phyloP scores from a whole-genome alignment of 1,140 invertebrate genomes.

The Galleria mellonella region DNA sequence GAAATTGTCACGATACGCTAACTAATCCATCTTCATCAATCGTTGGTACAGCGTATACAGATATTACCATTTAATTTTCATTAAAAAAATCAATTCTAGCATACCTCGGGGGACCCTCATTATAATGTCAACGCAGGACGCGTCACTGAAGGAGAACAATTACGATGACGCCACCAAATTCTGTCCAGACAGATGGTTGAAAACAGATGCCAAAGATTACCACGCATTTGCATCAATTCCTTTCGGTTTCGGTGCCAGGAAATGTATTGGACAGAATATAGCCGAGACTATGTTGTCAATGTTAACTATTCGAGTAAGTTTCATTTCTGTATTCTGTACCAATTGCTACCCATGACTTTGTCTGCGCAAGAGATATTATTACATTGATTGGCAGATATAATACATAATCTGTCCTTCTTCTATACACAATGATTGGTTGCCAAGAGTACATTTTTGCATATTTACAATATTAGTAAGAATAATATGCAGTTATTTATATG shows the following conservation, averaged over 20 bases:
- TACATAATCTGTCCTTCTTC: background rate
- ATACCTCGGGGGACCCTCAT: constrained; percentile 80
- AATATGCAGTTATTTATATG: background rate
- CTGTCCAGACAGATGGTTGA: constrained; percentile 82
- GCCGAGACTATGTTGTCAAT: constrained; percentile 75
- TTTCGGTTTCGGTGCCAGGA: constrained; percentile 76
- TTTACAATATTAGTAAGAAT: background rate
- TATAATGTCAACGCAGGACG: constrained; percentile 81
- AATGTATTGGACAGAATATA: constrained; percentile 76
- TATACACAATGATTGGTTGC: background rate
- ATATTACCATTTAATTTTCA: too few species aligned
- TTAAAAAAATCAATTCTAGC: constrained; percentile 21
- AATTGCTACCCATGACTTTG: too few species aligned
- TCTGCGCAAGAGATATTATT: too few species aligned
- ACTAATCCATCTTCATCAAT: too few species aligned
- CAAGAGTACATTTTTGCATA: background rate
- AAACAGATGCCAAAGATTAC: constrained; percentile 46
- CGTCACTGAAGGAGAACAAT: constrained; percentile 79
- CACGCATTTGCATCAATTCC: constrained; percentile 76
- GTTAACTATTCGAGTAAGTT: constrained; percentile 74
- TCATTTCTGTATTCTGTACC: too few species aligned
- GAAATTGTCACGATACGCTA: too few species aligned
- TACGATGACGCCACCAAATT: constrained; percentile 82
- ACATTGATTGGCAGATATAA: constrained; percentile 2
- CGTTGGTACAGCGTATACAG: too few species aligned